phyloP scores from a whole-genome alignment of 2,113 vertebrate genomes.

The Macroglossus sobrinus region DNA sequence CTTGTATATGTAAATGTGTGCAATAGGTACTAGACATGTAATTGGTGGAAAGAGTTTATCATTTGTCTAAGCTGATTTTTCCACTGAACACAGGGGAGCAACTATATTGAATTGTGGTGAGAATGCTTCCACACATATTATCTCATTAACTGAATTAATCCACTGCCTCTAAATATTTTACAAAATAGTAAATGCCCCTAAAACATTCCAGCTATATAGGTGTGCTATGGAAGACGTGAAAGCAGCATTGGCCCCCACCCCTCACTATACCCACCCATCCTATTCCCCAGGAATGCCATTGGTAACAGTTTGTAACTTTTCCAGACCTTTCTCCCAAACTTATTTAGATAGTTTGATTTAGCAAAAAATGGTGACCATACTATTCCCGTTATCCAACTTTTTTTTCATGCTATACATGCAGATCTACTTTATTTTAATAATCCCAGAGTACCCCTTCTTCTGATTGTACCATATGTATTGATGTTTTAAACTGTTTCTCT shows the following conservation, averaged over 20 bases:
- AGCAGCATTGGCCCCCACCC: not conserved
- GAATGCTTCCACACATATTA: not conserved
- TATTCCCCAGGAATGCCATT: not conserved
- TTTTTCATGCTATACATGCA: not conserved
- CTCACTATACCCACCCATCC: not conserved
- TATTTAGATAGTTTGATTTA: conserved; percentile 3
- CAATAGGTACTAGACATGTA: not conserved
- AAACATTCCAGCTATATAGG: not conserved
- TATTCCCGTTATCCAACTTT: not conserved
- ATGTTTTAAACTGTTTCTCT: not conserved
- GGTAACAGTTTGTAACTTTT: not conserved
- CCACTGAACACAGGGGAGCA: not conserved
- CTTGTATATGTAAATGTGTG: not conserved
- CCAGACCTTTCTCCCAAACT: not conserved
- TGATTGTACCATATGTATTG: not conserved
- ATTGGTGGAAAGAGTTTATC: not conserved
- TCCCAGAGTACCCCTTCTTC: not conserved
- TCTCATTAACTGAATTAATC: not conserved
- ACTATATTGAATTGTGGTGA: not conserved
- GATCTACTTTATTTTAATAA: not conserved
- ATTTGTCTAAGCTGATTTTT: not conserved
- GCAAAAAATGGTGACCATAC: not conserved
- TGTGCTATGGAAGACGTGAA: not conserved
- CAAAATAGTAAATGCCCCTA: not conserved
- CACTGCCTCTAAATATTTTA: not conserved